Conservation (phyloP, 2,113 vertebrate genomes). For the Rhinopomastus cyanomelas region DNA sequence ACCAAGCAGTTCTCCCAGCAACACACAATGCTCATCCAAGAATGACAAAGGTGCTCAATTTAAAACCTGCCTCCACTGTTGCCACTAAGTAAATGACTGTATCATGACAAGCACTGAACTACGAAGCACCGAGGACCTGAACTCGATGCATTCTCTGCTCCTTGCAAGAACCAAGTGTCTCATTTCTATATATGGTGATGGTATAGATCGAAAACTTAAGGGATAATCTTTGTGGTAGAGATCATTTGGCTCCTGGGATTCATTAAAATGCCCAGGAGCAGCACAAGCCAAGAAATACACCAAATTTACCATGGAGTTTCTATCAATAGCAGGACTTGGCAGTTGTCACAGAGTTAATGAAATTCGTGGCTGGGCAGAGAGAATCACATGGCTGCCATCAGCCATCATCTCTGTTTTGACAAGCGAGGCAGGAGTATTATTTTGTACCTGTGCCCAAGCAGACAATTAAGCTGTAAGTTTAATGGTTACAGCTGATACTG, state of each 20-base stretch:
- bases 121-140: background rate
- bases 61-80: background rate
- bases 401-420: conserved; percentile 2
- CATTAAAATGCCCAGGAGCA: background rate
- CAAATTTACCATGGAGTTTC: background rate
- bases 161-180: background rate
- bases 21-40: background rate
- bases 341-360: background rate
- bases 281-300: background rate
- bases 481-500: background rate
- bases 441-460: background rate
- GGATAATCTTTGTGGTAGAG: background rate
- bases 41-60: background rate
- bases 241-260: background rate
- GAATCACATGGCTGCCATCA: background rate
- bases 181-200: background rate
- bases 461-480: conserved; percentile 13
- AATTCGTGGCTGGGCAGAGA: background rate
- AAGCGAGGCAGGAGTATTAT: background rate
- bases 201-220: background rate
- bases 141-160: background rate
- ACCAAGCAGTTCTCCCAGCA: background rate
- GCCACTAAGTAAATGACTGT: background rate
- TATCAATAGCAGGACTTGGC: background rate
- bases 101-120: background rate